Evolutionary conservation across 1,140 invertebrate genomes (phyloP), one percentile per base, ranked within the genome.

Genomic region (Globodera ellingtonae): DNA sequence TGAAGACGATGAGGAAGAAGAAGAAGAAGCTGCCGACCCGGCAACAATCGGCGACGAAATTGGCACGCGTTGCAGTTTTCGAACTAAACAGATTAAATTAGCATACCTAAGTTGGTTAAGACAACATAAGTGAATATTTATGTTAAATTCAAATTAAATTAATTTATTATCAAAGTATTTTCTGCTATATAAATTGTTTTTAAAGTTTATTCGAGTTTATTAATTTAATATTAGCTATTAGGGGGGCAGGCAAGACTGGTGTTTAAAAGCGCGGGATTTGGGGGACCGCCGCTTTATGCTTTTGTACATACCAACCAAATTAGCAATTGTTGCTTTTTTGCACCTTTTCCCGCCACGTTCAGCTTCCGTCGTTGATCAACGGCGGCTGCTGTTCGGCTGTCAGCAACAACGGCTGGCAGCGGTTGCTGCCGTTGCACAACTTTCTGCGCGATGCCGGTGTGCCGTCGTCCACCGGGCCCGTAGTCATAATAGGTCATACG

Each of bases 401-500:
- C 35, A 35, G 35, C 50, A 52, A 52, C 50, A 52, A 52, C 50
- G 50, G 50, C 50, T 62, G 13, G 56, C 13, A 0, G 56, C 10
- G 13, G 56, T 18, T 10, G 56, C 15, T 10, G 56, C 4, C 18
- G 56, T 13, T 10, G 13, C 15, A 62, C 21, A 24, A 35, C 46
- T 24, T 44, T 24, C 35, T 35, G 67, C 5, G 66, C 66, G 7
- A 8, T 18, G 15, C 56, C 56, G 18, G 6, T 13, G 67, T 70
- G 67, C 67, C 46, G 67, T 70, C 67, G 35, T 47, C 67, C 46
- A 18, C 5, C 0, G 35, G 6, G 21, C 2, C 35, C 67, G 35
- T 70, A 24, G 67, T 70, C 67, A 70, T 44, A 70, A 18, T 70
- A 70, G 1, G 67, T 70, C 67, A 70, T 70, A 13, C 67, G 67